Percentiles rank a stretch among this genome's conserved stretches.
Evolutionary conservation across 2,888 invertebrate genomes (phyloP).

Genomic region (Drosophila affinis): DNA sequence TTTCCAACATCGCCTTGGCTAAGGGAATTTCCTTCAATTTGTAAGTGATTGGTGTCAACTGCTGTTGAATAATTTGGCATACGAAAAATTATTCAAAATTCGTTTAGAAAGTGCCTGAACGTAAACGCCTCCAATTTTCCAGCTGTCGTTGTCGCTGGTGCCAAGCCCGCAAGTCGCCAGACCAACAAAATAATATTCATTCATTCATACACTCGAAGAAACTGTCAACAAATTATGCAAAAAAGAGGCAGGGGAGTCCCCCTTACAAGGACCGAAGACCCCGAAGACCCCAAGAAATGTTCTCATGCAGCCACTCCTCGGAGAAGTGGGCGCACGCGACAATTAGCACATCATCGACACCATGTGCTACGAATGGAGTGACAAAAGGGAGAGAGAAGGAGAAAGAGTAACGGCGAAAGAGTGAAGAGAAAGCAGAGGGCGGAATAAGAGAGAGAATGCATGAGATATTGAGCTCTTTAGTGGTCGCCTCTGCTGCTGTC

Average conservation of each 20-base stretch:
- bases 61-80: conserved; percentile 30
- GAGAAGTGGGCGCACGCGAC: conserved; percentile 70
- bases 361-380: conserved; percentile 55
- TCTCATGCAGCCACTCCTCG: conserved; percentile 32
- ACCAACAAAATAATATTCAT: conserved; percentile 14
- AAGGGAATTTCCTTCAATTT: conserved; percentile 31
- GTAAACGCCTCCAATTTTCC: conserved; percentile 28
- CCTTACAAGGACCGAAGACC: conserved; percentile 11
- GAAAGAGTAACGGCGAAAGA: neutral
- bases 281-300: conserved; percentile 14
- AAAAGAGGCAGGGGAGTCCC: conserved; percentile 14
- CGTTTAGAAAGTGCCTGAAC: conserved; percentile 35
- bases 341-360: conserved; percentile 78
- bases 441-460: neutral
- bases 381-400: conserved; percentile 1
- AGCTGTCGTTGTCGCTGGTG: conserved; percentile 1
- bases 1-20: neutral
- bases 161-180: conserved; percentile 35
- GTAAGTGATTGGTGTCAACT: conserved; percentile 39
- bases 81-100: conserved; percentile 22
- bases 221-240: conserved; percentile 44
- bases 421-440: neutral
- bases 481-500: conserved; percentile 27
- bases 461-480: conserved; percentile 3
- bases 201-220: conserved; percentile 24